These are phyloP conservation scores for Heliconius nattereri DNA, from an alignment of 1,140 invertebrate genomes.

Conservation along the genomic window DNA sequence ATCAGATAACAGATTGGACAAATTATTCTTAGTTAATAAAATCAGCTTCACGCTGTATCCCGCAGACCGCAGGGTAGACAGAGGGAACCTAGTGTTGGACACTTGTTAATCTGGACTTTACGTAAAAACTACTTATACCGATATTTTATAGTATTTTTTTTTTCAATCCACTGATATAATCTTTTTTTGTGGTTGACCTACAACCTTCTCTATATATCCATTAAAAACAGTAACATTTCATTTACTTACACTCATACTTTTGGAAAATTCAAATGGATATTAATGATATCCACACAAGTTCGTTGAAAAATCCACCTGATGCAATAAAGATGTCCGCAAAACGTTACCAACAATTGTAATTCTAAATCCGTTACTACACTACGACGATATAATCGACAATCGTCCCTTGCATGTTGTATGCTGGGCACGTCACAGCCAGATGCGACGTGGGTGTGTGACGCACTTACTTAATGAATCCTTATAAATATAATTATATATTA, in stretches of 20 bases:
- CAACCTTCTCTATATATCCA: neutral
- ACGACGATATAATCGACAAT: constrained; percentile 1
- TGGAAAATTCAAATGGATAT: neutral
- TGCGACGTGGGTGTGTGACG: neutral
- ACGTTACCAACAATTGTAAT: neutral
- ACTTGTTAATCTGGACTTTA: too few species aligned
- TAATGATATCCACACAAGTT: neutral
- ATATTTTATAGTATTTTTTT: too few species aligned
- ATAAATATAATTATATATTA: neutral
- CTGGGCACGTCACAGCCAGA: constrained; percentile 4
- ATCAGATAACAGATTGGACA: too few species aligned
- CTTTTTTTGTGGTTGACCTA: too few species aligned
- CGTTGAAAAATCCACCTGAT: neutral
- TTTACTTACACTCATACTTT: neutral
- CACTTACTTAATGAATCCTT: constrained; percentile 14
- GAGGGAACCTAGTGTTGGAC: too few species aligned
- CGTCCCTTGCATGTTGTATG: neutral
- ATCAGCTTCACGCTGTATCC: too few species aligned
- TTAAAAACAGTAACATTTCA: neutral
- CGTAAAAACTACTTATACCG: too few species aligned
- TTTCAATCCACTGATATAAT: too few species aligned
- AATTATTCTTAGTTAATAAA: too few species aligned
- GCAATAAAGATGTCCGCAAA: neutral
- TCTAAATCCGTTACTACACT: constrained; percentile 10
- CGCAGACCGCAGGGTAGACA: too few species aligned